Conservation (phyloP, 2,888 invertebrate genomes). For the Homarus gammarus region DNA sequence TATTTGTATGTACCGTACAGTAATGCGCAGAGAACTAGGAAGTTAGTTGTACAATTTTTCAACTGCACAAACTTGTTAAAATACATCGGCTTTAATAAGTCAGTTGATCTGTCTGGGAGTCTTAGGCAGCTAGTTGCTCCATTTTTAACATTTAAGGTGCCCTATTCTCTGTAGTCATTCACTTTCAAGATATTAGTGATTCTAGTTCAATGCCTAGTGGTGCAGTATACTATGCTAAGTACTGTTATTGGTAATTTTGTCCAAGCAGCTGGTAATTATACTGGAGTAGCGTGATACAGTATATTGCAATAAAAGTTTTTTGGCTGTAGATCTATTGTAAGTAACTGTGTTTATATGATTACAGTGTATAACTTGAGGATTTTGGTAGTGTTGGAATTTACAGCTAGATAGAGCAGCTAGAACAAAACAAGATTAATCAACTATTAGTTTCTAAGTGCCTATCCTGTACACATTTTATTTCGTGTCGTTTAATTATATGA, state of each 20-base stretch:
- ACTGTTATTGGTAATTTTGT: not conserved
- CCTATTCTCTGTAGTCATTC: not conserved
- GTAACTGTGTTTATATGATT: not conserved
- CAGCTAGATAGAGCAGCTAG: not conserved
- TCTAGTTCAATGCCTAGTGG: not conserved
- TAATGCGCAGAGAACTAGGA: not conserved
- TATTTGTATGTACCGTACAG: not conserved
- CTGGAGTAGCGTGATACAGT: not conserved
- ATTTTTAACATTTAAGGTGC: not conserved
- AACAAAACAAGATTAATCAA: not conserved
- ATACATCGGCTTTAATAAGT: constrained; percentile 8
- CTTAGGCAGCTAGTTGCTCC: not conserved
- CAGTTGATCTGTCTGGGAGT: not conserved
- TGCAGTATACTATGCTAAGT: not conserved
- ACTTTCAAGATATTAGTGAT: not conserved
- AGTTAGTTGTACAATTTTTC: not conserved
- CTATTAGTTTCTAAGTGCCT: not conserved
- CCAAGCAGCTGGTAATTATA: not conserved
- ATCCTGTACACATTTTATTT: not conserved
- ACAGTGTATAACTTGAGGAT: not conserved
- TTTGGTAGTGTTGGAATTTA: not conserved
- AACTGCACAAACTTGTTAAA: not conserved
- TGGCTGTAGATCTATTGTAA: not conserved
- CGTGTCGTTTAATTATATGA: not conserved
- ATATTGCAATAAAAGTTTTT: not conserved